Conservation (phyloP, 2,888 invertebrate species). For the Chloromyia formosa region DNA sequence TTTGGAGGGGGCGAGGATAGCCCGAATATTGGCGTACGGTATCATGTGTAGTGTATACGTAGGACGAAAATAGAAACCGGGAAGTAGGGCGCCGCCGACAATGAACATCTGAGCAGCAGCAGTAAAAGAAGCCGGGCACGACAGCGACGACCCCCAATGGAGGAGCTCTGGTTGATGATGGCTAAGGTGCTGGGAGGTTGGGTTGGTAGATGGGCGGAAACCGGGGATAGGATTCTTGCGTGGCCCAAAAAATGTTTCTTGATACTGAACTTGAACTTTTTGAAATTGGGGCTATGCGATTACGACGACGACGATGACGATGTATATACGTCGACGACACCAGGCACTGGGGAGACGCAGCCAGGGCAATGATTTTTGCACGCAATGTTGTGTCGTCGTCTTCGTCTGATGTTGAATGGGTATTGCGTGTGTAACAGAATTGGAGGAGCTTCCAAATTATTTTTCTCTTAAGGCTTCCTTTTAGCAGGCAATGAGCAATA, state of each 20-base stretch:
- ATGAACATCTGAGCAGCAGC: conserved; percentile 40
- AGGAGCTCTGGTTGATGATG: background rate
- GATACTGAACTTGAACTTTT: conserved; percentile 49
- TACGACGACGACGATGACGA: conserved; percentile 10
- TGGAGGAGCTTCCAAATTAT: background rate
- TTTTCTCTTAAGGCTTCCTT: background rate
- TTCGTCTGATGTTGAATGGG: background rate
- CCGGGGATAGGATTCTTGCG: background rate
- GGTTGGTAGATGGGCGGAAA: too few relatives aligned
- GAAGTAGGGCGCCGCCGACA: conserved; percentile 47
- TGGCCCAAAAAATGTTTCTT: conserved; percentile 43
- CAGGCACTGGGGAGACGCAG: background rate
- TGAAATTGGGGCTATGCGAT: conserved; percentile 22
- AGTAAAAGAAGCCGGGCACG: too few relatives aligned
- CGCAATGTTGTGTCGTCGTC: conserved; percentile 17
- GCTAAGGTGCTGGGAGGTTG: too few relatives aligned
- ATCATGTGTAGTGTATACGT: conserved; percentile 20
- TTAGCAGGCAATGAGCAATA: background rate
- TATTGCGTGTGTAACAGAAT: background rate
- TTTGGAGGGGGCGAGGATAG: background rate
- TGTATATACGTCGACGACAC: background rate
- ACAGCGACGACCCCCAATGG: conserved; percentile 19
- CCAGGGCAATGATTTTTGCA: conserved; percentile 20
- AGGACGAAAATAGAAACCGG: conserved; percentile 49
- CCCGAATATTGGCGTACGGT: conserved; percentile 12